Evolutionary conservation across 2,797 vertebrate genomes (phyloP).

Genomic region (Enteromius argenteus): DNA sequence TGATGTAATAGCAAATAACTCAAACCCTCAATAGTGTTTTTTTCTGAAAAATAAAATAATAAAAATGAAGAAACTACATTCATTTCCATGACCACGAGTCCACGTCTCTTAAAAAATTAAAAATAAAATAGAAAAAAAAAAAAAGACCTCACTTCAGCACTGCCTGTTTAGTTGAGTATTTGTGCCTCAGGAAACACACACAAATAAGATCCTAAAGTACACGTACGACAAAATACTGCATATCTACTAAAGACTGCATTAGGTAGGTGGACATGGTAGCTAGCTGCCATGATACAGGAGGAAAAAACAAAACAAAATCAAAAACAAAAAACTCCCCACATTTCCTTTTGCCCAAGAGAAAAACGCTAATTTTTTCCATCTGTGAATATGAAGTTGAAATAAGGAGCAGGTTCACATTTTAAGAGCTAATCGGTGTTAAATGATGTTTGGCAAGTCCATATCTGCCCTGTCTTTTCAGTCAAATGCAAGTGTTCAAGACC

Average conservation of each 20-base stretch:
- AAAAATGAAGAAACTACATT: slow-evolving; percentile 84
- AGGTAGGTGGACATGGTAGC: slow-evolving; percentile 82
- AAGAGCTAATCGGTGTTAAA: slow-evolving; percentile 34
- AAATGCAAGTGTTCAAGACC: slow-evolving; percentile 55
- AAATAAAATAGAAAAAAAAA: slow-evolving; percentile 76
- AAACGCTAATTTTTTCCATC: slow-evolving; percentile 70
- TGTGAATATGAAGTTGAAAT: slow-evolving; percentile 55
- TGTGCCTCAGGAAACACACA: slow-evolving; percentile 84
- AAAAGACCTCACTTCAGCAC: slow-evolving; percentile 80
- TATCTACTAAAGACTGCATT: slow-evolving; percentile 87
- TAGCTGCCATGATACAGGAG: slow-evolving; percentile 91
- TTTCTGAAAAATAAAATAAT: slow-evolving; percentile 71
- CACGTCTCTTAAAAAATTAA: slow-evolving; percentile 81
- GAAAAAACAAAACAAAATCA: slow-evolving; percentile 55
- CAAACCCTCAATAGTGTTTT: slow-evolving; percentile 85
- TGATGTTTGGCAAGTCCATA: slow-evolving; percentile 60
- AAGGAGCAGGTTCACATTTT: slow-evolving; percentile 52
- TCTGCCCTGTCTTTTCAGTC: slow-evolving; percentile 45
- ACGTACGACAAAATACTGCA: slow-evolving; percentile 92
- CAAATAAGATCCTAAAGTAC: slow-evolving; percentile 86
- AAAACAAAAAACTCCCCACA: slow-evolving; percentile 68
- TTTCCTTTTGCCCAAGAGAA: slow-evolving; percentile 77
- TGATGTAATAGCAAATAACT: slow-evolving; percentile 81
- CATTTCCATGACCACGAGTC: slow-evolving; percentile 88
- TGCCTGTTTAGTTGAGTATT: slow-evolving; percentile 75